Conservation (phyloP, 2,888 invertebrate species). For the Megamerina dolium region DNA sequence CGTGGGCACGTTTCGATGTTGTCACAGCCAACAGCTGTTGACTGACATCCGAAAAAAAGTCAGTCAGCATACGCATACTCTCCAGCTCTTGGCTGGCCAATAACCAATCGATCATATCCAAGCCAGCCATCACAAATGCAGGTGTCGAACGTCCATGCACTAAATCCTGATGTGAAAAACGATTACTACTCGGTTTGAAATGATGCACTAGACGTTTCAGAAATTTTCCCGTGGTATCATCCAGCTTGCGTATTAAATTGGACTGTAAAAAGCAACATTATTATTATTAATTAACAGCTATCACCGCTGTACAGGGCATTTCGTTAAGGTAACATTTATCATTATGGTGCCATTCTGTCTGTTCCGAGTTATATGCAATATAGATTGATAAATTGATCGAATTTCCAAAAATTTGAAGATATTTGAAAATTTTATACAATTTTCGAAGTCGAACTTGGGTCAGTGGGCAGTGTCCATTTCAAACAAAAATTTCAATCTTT, state of each 20-base stretch:
- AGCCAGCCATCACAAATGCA: slow-evolving; percentile 43
- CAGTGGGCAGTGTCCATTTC: too few species aligned
- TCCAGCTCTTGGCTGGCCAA: slow-evolving; percentile 53
- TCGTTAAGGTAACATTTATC: too few species aligned
- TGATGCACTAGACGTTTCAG: slow-evolving; percentile 74
- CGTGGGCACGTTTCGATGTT: slow-evolving; percentile 70
- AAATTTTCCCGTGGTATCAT: slow-evolving; percentile 64
- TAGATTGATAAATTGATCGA: too few species aligned
- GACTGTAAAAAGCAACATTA: slow-evolving; percentile 31
- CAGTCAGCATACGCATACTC: slow-evolving; percentile 64
- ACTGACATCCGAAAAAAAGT: slow-evolving; percentile 74
- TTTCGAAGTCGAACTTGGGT: too few species aligned
- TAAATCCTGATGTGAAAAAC: slow-evolving; percentile 79
- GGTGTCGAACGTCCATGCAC: slow-evolving; percentile 47
- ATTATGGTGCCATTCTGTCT: too few species aligned
- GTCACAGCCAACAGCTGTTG: slow-evolving; percentile 68
- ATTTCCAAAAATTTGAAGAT: too few species aligned
- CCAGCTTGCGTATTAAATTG: slow-evolving; percentile 55
- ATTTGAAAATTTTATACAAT: too few species aligned
- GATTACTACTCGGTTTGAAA: slow-evolving; percentile 79
- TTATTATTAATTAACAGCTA: too few species aligned
- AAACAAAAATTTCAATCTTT: too few species aligned
- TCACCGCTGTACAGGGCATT: too few species aligned
- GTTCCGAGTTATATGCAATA: too few species aligned
- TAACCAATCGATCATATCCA: slow-evolving; percentile 47